Conservation (phyloP, 2,888 invertebrate species). For the Drosophila imparisetae region DNA sequence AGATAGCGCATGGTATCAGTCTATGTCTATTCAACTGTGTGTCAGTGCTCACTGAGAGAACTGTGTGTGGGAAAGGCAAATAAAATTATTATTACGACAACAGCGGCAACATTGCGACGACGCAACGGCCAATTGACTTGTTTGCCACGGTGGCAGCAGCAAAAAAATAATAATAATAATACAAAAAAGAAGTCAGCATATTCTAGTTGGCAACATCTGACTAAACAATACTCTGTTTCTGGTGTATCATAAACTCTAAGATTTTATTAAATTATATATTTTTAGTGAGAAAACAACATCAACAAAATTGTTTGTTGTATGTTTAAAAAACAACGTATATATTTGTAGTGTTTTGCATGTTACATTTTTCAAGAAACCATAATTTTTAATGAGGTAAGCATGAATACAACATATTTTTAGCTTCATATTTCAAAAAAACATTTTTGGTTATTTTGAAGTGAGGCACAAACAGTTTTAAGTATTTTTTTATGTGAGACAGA, state of each 20-base stretch:
- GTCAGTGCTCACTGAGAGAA: background rate
- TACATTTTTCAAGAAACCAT: rapidly evolving
- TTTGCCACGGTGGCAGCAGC: slow-evolving; percentile 31
- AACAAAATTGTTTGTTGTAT: background rate
- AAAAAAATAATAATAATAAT: slow-evolving; percentile 8
- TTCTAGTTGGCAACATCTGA: background rate
- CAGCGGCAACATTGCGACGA: slow-evolving; percentile 23
- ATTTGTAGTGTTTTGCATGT: background rate
- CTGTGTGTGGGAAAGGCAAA: slow-evolving; percentile 70
- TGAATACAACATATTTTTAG: background rate
- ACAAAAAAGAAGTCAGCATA: background rate
- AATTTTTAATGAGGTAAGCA: background rate
- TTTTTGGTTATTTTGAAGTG: background rate
- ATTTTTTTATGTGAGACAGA: background rate
- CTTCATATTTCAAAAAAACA: too few relatives aligned
- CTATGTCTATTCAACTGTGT: background rate
- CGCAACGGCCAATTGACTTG: slow-evolving; percentile 52
- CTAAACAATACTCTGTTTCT: background rate
- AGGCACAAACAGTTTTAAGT: background rate
- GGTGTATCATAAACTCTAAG: background rate
- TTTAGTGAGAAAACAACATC: background rate
- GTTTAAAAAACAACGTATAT: background rate
- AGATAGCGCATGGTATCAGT: slow-evolving; percentile 13
- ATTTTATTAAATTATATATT: background rate
- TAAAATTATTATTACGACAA: slow-evolving; percentile 66